Percentiles rank a stretch among this genome's conserved stretches.
These are phyloP conservation scores for Gyrodactylus bullatarudis DNA, from an alignment of 1,140 invertebrate species.

Conservation along the genomic window DNA sequence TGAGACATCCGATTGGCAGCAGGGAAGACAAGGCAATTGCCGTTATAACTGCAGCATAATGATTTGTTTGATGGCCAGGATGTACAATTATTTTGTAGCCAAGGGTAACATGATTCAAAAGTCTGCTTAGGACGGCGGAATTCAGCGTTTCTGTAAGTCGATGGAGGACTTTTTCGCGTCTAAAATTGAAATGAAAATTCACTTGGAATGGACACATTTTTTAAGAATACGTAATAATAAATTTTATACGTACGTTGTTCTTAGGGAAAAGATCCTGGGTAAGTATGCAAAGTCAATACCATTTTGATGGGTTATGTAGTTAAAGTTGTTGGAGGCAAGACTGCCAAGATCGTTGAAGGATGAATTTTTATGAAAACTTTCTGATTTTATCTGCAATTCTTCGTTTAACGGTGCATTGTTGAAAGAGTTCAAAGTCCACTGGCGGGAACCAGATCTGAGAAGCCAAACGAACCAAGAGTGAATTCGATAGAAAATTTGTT, in stretches of 20 bases:
- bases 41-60: conserved; percentile 4
- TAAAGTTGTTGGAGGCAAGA: not conserved
- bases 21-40: not conserved
- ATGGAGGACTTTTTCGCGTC: not conserved
- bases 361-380: not conserved
- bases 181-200: not conserved
- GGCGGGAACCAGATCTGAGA: not conserved
- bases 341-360: not conserved
- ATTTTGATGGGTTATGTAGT: not conserved
- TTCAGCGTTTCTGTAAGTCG: not conserved
- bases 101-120: not conserved
- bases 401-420: not conserved
- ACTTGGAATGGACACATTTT: not conserved
- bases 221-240: too few species aligned
- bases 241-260: too few species aligned
- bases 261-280: not conserved
- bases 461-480: conserved; percentile 4
- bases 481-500: conserved; percentile 11
- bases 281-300: not conserved
- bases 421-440: not conserved
- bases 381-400: not conserved
- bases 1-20: not conserved
- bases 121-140: not conserved
- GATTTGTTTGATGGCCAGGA: not conserved
- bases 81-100: not conserved